Evolutionary conservation across 2,888 invertebrate genomes (phyloP).

Genomic region (Lasioglossum zephyrum): DNA sequence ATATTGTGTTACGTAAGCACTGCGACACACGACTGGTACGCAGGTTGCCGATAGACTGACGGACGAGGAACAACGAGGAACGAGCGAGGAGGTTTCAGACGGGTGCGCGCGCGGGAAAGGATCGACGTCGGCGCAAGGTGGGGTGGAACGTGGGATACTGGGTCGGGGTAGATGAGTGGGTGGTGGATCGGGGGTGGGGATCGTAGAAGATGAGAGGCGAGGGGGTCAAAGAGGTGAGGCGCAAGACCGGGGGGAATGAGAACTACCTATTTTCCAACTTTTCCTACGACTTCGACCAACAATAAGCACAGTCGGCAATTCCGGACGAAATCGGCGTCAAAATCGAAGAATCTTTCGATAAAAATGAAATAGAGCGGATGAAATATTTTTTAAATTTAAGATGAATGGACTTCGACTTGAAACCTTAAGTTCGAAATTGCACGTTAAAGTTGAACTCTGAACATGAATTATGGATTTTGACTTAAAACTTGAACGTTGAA

Average conservation of each 20-base stretch:
- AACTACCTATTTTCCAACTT: slow-evolving; percentile 26
- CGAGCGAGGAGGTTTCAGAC: slow-evolving; percentile 64
- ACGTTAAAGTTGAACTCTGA: no score
- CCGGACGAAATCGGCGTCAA: no score
- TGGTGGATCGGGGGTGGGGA: slow-evolving; percentile 53
- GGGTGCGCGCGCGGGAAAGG: slow-evolving; percentile 62
- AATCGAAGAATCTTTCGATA: no score
- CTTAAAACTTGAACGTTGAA: no score
- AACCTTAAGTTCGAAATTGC: no score
- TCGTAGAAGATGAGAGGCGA: slow-evolving; percentile 45
- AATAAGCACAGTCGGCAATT: no score
- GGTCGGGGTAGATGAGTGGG: slow-evolving; percentile 71
- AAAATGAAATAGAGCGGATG: no score
- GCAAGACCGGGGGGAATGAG: slow-evolving; percentile 64
- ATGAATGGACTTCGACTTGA: no score
- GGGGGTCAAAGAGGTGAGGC: slow-evolving; percentile 70
- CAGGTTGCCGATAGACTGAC: slow-evolving; percentile 84
- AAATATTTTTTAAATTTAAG: no score
- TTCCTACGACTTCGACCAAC: no score
- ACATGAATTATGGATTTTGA: no score
- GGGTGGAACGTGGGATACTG: slow-evolving; percentile 69
- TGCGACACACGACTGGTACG: slow-evolving; percentile 83
- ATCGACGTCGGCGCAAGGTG: slow-evolving; percentile 60
- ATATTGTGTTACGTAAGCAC: slow-evolving; percentile 81
- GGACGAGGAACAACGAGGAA: slow-evolving; percentile 69